phyloP scores from a whole-genome alignment of 2,888 invertebrate genomes.

The Melangyna quadrimaculata region DNA sequence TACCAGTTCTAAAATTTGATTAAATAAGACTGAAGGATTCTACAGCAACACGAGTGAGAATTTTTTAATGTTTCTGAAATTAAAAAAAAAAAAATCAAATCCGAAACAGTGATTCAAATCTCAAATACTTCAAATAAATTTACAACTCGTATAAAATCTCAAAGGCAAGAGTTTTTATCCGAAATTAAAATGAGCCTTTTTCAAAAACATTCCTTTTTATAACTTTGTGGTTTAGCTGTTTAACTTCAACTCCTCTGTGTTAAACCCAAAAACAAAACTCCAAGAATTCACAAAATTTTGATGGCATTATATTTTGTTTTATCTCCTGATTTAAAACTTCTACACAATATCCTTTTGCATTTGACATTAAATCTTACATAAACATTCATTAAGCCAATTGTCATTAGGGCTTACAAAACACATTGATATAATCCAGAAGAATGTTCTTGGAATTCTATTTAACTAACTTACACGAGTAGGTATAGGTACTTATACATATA shows the following conservation, averaged over 20 bases:
- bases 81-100: no score
- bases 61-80: no score
- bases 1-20: no score
- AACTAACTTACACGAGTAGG: neutral
- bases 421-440: slow-evolving; percentile 1
- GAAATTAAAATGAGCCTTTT: neutral
- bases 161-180: neutral
- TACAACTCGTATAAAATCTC: neutral
- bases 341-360: neutral
- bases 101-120: no score
- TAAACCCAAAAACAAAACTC: neutral
- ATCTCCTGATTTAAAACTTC: neutral
- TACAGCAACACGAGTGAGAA: no score
- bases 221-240: neutral
- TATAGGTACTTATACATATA: neutral
- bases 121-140: no score
- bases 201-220: neutral
- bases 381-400: neutral
- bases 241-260: neutral
- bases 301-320: slow-evolving; percentile 2
- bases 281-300: neutral
- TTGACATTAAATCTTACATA: neutral
- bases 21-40: no score
- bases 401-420: slow-evolving; percentile 7
- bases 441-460: neutral